Conservation (phyloP, 2,113 vertebrate genomes). For the Triplophysa tibetana region DNA sequence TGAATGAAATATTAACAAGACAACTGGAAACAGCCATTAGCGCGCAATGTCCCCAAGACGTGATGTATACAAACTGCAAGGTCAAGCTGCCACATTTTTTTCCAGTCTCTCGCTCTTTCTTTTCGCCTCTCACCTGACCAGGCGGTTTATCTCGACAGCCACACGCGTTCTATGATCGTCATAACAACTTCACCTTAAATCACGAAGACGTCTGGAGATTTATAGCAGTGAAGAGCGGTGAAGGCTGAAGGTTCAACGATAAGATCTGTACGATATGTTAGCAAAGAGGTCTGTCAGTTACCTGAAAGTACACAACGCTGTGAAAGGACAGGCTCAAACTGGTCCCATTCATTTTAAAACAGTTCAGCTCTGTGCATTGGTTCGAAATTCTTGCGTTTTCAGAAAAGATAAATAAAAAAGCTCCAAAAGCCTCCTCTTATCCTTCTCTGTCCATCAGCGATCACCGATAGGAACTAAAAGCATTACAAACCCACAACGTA, state of each 20-base stretch:
- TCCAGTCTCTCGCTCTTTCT: neutral
- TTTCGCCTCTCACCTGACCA: constrained; percentile 12
- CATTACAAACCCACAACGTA: constrained; percentile 31
- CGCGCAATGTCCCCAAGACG: constrained; percentile 52
- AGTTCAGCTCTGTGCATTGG: neutral
- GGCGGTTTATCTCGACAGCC: constrained; percentile 9
- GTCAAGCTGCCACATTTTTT: constrained; percentile 26
- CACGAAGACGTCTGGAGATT: constrained; percentile 16
- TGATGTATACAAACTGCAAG: constrained; percentile 52
- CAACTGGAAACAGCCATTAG: constrained; percentile 57
- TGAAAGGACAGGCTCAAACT: neutral
- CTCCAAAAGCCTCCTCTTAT: constrained; percentile 14
- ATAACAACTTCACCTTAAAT: constrained; percentile 13
- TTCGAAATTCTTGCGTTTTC: neutral
- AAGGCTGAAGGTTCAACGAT: neutral
- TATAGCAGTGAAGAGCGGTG: neutral
- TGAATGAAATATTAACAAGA: constrained; percentile 60
- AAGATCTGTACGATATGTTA: constrained; percentile 12
- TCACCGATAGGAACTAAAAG: constrained; percentile 30
- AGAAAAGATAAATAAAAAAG: neutral
- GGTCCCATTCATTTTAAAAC: neutral
- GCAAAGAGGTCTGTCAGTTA: constrained; percentile 14
- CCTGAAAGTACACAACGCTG: neutral
- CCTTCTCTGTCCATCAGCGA: neutral
- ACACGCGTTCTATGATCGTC: neutral